These are phyloP conservation scores for Biston stratarius DNA, from an alignment of 2,888 invertebrate species.

Conservation along the genomic window DNA sequence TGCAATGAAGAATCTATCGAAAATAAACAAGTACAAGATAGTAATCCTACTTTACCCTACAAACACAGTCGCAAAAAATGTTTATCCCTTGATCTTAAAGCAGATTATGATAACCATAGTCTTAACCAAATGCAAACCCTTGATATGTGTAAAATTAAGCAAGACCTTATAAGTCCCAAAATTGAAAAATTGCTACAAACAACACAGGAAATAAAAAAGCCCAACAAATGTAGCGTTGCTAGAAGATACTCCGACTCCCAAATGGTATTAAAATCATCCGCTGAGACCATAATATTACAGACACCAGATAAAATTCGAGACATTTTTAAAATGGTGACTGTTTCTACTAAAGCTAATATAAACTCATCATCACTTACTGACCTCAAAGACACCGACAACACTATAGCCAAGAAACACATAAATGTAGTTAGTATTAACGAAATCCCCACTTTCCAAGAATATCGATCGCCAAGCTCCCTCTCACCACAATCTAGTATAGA, in stretches of 20 bases:
- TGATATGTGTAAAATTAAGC: constrained; percentile 44
- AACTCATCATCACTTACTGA: constrained; percentile 32
- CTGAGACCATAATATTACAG: constrained; percentile 43
- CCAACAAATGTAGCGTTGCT: constrained; percentile 34
- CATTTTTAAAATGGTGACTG: constrained; percentile 65
- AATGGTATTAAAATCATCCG: constrained; percentile 53
- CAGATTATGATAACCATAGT: constrained; percentile 56
- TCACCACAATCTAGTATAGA: constrained; percentile 68
- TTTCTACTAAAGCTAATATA: constrained; percentile 22
- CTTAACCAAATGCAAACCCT: constrained; percentile 46
- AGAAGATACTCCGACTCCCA: constrained; percentile 68
- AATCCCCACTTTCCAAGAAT: constrained; percentile 83
- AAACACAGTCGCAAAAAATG: constrained; percentile 59
- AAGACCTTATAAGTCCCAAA: constrained; percentile 35
- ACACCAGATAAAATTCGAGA: constrained; percentile 60
- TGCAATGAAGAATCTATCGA: constrained; percentile 39
- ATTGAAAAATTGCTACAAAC: constrained; percentile 14
- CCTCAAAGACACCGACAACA: constrained; percentile 44
- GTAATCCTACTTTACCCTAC: constrained; percentile 30
- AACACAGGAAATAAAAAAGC: constrained; percentile 14
- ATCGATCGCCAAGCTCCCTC: constrained; percentile 68
- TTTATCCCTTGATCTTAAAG: constrained; percentile 70
- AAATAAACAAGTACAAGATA: constrained; percentile 33
- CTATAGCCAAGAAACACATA: constrained; percentile 54
- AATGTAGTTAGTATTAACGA: constrained; percentile 84